These are phyloP conservation scores for Caenorhabditis japonica DNA, from an alignment of 2,888 invertebrate genomes.

Conservation along the genomic window DNA sequence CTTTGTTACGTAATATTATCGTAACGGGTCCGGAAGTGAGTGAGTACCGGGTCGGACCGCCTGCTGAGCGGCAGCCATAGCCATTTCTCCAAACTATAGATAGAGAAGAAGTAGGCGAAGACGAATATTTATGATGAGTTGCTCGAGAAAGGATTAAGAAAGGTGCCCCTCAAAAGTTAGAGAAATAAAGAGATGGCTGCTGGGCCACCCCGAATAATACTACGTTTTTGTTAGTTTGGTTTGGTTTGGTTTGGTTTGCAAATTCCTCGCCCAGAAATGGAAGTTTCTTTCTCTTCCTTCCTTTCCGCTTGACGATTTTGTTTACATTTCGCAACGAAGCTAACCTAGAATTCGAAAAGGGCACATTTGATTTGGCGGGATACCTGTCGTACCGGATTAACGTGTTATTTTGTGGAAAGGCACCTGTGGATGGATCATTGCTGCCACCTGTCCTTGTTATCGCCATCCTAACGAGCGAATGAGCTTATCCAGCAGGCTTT, in stretches of 20 bases:
- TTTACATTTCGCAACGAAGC: constrained; percentile 44
- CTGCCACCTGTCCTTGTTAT: constrained; percentile 47
- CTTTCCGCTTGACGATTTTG: constrained; percentile 52
- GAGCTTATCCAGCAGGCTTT: constrained; percentile 20
- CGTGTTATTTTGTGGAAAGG: constrained; percentile 44
- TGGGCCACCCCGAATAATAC: not conserved
- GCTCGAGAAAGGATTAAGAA: constrained; percentile 32
- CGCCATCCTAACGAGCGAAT: constrained; percentile 24
- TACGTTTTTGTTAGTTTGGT: constrained; percentile 36
- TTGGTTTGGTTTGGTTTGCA: no score
- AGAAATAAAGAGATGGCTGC: constrained; percentile 4
- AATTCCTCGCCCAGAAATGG: constrained; percentile 35
- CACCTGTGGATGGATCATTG: constrained; percentile 48
- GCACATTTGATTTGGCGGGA: constrained; percentile 20
- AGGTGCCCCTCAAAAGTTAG: constrained; percentile 17
- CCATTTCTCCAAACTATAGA: constrained; percentile 11
- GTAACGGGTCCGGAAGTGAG: constrained; percentile 45
- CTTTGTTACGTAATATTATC: constrained; percentile 49
- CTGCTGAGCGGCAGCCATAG: constrained; percentile 16
- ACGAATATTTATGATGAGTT: no score
- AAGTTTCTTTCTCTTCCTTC: constrained; percentile 39
- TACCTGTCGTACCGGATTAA: constrained; percentile 32
- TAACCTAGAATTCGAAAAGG: constrained; percentile 32
- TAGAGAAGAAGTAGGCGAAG: no score
- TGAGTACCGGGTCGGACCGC: constrained; percentile 34